Percentiles rank a stretch among this genome's conserved stretches.
Conservation (phyloP, 2,113 vertebrate species). For the Mesocricetus auratus region DNA sequence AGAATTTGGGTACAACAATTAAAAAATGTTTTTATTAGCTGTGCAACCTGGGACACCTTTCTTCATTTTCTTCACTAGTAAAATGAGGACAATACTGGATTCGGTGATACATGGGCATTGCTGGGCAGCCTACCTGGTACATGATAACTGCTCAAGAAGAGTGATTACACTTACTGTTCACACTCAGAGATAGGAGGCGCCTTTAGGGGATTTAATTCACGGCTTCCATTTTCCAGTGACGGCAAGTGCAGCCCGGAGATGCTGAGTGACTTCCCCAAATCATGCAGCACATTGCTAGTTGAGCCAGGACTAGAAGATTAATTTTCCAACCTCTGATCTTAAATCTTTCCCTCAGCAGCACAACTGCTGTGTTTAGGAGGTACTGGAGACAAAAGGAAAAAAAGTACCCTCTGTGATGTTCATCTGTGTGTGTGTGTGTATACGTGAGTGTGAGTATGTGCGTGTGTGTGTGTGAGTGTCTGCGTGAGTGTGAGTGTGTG, state of each 20-base stretch:
- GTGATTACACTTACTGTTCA: neutral
- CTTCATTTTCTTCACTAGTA: constrained; percentile 41
- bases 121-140: neutral
- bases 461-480: too few species aligned
- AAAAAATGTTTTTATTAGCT: constrained; percentile 5
- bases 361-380: neutral
- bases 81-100: neutral
- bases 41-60: neutral
- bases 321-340: constrained; percentile 23
- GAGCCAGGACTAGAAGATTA: neutral
- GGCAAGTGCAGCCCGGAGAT: neutral
- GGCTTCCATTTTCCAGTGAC: neutral
- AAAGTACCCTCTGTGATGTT: neutral
- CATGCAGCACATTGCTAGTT: neutral
- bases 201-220: constrained; percentile 28
- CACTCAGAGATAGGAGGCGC: constrained; percentile 24
- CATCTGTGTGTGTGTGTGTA: neutral
- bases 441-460: too few species aligned
- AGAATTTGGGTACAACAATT: neutral
- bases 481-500: too few species aligned
- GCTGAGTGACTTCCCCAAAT: neutral
- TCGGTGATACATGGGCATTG: neutral
- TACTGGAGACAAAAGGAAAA: neutral
- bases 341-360: neutral
- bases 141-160: neutral